These are phyloP conservation scores for Lagodon rhomboides DNA, from an alignment of 2,797 vertebrate genomes.

Conservation along the genomic window DNA sequence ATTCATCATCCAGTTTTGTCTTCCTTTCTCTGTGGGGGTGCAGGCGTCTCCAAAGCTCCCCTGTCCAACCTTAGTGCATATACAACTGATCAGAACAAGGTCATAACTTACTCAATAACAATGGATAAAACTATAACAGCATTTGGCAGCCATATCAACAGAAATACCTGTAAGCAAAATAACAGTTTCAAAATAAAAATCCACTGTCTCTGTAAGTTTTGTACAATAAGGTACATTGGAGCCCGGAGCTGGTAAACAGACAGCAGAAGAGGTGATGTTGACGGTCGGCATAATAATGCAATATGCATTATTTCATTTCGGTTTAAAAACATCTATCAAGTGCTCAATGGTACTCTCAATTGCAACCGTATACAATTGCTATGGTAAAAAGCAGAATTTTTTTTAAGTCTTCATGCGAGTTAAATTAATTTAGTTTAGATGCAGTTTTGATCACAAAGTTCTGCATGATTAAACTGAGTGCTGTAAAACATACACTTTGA, in stretches of 20 bases:
- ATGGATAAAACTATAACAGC: conserved; percentile 57
- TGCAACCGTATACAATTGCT: conserved; percentile 41
- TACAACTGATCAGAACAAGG: conserved; percentile 39
- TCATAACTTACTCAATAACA: conserved; percentile 43
- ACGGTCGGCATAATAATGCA: conserved; percentile 53
- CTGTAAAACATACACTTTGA: conserved; percentile 22
- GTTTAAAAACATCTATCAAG: conserved; percentile 50
- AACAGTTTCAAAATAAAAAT: conserved; percentile 72
- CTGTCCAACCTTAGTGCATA: conserved; percentile 28
- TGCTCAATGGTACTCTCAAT: conserved; percentile 28
- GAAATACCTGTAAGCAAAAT: conserved; percentile 67
- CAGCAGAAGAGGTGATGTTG: conserved; percentile 39
- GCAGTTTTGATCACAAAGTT: conserved; percentile 23
- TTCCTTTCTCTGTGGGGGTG: conserved; percentile 34
- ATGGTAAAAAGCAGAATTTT: conserved; percentile 22
- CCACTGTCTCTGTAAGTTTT: conserved; percentile 71
- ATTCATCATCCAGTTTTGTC: conserved; percentile 57
- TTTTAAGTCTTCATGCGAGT: conserved; percentile 63
- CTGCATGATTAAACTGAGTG: conserved; percentile 40
- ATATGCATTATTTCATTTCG: conserved; percentile 62
- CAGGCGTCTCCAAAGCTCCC: conserved; percentile 6
- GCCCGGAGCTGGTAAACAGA: conserved; percentile 38
- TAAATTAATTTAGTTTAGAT: conserved; percentile 41
- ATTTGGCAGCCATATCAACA: conserved; percentile 65
- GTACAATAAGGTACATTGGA: conserved; percentile 71